Conservation (phyloP, 2,797 vertebrate species). For the Ceryle rudis region DNA sequence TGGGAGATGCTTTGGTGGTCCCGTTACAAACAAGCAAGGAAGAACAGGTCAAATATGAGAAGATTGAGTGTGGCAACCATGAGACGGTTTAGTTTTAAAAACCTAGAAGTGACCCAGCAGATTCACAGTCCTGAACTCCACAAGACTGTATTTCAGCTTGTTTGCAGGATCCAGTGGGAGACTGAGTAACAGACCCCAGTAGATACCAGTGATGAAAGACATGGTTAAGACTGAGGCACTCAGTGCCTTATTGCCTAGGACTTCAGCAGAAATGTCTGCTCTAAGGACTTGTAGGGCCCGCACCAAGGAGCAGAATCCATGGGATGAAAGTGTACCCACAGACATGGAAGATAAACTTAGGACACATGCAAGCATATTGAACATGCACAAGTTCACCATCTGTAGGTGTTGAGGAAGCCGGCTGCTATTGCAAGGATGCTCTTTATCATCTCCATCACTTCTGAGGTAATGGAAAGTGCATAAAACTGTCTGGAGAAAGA, state of each 20-base stretch:
- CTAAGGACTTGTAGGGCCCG: neutral
- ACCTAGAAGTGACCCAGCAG: neutral
- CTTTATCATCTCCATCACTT: neutral
- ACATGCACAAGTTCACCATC: neutral
- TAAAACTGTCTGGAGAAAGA: neutral
- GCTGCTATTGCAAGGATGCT: neutral
- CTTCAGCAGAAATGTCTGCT: neutral
- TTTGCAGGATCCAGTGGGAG: neutral
- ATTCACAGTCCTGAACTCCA: neutral
- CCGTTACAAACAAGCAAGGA: neutral
- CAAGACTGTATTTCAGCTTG: neutral
- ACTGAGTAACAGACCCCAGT: neutral
- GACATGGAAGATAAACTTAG: neutral
- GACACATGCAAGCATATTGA: neutral
- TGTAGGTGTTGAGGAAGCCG: neutral
- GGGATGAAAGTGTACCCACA: neutral
- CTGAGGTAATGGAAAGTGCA: neutral
- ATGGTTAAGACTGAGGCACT: neutral
- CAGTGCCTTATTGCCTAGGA: neutral
- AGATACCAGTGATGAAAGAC: neutral
- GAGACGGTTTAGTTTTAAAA: neutral
- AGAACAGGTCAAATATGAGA: neutral
- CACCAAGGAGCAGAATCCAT: neutral
- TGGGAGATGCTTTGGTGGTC: neutral
- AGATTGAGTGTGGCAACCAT: rapidly evolving